Evolutionary conservation across 2,113 vertebrate genomes (phyloP).

Genomic region (Hypomesus transpacificus): DNA sequence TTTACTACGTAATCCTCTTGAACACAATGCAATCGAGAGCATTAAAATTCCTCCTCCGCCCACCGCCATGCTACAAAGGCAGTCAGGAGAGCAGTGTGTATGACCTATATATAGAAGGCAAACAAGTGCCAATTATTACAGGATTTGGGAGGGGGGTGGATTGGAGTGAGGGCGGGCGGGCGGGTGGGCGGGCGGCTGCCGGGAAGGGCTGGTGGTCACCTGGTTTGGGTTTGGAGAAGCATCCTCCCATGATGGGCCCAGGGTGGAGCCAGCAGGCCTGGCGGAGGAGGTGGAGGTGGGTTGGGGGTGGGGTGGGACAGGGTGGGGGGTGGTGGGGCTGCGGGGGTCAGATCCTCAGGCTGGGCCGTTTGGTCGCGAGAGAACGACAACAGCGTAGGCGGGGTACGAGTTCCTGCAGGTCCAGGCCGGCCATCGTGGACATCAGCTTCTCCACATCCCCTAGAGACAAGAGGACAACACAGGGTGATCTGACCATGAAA

Average conservation of each 20-base stretch:
- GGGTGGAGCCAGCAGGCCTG: slow-evolving; percentile 43
- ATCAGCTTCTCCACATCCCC: slow-evolving; percentile 66
- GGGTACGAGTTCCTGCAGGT: slow-evolving; percentile 59
- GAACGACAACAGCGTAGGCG: slow-evolving; percentile 51
- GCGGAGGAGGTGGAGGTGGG: slow-evolving; percentile 55
- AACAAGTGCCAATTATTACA: slow-evolving; percentile 37
- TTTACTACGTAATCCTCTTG: slow-evolving; percentile 67
- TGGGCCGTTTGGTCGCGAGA: slow-evolving; percentile 46
- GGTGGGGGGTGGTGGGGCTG: slow-evolving; percentile 12
- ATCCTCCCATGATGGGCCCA: slow-evolving; percentile 89
- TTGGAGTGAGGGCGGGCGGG: background rate
- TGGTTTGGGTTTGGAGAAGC: slow-evolving; percentile 98
- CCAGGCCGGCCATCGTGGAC: slow-evolving; percentile 67
- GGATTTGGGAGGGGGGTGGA: slow-evolving; percentile 23
- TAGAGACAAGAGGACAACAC: slow-evolving; percentile 31
- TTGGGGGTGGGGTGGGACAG: slow-evolving; percentile 2
- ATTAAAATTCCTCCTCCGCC: slow-evolving; percentile 74
- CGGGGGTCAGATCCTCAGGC: slow-evolving; percentile 51
- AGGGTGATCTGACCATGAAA: background rate
- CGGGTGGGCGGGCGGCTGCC: background rate
- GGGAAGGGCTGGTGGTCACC: slow-evolving; percentile 66
- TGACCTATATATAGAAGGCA: slow-evolving; percentile 44
- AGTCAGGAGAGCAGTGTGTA: slow-evolving; percentile 34
- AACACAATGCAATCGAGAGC: slow-evolving; percentile 54
- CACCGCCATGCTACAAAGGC: slow-evolving; percentile 43